Conservation (phyloP, 2,888 invertebrate genomes). For the Philhelius pedissequus region DNA sequence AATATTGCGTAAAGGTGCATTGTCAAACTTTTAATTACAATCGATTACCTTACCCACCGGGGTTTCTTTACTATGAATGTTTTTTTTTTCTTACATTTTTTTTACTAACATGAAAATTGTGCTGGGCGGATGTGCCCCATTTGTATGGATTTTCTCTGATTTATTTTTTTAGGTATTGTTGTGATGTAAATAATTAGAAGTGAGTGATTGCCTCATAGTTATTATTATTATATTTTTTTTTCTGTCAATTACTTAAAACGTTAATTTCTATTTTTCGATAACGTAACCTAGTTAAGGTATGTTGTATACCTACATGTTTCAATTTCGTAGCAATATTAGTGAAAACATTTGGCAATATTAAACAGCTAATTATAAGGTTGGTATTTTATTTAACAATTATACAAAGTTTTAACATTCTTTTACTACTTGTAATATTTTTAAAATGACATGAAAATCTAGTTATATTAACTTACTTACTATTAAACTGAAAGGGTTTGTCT, state of each 20-base stretch:
- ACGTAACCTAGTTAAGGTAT: neutral
- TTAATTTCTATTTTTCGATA: neutral
- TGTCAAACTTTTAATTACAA: slow-evolving; percentile 61
- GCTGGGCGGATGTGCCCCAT: slow-evolving; percentile 33
- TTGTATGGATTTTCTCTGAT: neutral
- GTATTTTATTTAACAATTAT: no score
- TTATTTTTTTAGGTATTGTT: neutral
- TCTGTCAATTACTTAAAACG: neutral
- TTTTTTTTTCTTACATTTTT: slow-evolving; percentile 2
- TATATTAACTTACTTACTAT: no score
- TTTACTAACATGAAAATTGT: neutral
- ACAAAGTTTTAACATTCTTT: no score
- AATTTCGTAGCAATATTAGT: neutral
- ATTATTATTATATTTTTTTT: neutral
- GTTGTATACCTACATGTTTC: neutral
- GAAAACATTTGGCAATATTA: no score
- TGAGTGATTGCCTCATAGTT: neutral
- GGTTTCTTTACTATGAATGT: slow-evolving; percentile 1
- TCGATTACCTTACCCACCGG: slow-evolving; percentile 40
- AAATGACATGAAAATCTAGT: no score
- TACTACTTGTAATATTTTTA: no score
- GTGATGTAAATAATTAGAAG: neutral
- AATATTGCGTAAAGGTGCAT: slow-evolving; percentile 49
- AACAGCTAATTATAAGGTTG: no score
- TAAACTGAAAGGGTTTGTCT: no score